A percentile compares a stretch with the other conserved stretches of the same genome.
Evolutionary conservation across 2,113 vertebrate genomes (phyloP).

Genomic region (Anolis carolinensis): DNA sequence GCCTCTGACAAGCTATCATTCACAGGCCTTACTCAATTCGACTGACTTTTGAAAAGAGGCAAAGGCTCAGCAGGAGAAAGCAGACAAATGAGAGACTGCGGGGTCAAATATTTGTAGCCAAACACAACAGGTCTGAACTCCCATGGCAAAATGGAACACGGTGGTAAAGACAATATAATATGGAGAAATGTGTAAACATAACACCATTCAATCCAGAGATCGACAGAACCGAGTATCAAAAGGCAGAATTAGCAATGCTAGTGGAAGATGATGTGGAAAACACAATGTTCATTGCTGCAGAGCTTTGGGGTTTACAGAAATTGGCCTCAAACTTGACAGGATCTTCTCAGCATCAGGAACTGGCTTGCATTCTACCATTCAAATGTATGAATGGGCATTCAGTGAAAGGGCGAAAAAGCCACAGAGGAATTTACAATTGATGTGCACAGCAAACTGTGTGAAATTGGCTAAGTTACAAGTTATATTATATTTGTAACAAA

Average conservation of each 20-base stretch:
- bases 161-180: conserved; percentile 55
- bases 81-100: conserved; percentile 36
- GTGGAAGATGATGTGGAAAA: conserved; percentile 3
- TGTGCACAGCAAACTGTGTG: conserved; percentile 18
- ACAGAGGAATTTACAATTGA: conserved; percentile 15
- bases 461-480: conserved; percentile 15
- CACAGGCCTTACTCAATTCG: neutral
- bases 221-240: neutral
- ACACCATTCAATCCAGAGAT: conserved; percentile 32
- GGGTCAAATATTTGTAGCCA: conserved; percentile 46
- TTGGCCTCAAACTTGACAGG: conserved; percentile 28
- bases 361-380: conserved; percentile 10
- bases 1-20: neutral
- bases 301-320: conserved; percentile 41
- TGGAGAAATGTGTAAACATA: conserved; percentile 38
- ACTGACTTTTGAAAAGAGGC: conserved; percentile 52
- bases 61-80: conserved; percentile 51
- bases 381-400: conserved; percentile 21
- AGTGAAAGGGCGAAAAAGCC: neutral
- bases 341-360: conserved; percentile 31
- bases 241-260: conserved; percentile 13
- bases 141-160: neutral
- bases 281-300: conserved; percentile 10
- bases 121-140: conserved; percentile 50
- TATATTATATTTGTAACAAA: conserved; percentile 5